Percentiles rank a stretch among this genome's conserved stretches.
These are phyloP conservation scores for Narcine bancroftii DNA, from an alignment of 2,113 vertebrate genomes.

Conservation along the genomic window DNA sequence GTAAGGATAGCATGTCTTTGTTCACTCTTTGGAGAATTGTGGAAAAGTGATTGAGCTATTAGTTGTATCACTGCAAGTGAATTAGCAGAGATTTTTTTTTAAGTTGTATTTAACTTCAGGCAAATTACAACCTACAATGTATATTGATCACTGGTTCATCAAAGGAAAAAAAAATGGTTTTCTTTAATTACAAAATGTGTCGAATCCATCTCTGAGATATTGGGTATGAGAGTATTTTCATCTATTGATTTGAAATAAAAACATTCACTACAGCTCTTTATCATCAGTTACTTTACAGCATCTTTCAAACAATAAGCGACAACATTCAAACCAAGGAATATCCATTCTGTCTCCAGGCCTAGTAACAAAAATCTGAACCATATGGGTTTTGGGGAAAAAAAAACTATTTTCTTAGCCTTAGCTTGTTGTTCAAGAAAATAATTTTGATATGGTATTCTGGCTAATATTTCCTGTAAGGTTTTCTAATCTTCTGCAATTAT, in stretches of 20 bases:
- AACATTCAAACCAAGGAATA: neutral
- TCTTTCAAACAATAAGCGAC: neutral
- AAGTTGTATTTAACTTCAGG: neutral
- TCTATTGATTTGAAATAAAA: neutral
- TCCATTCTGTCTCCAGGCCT: neutral
- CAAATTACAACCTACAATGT: neutral
- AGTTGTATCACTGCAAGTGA: neutral
- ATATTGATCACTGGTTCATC: neutral
- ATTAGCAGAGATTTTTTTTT: neutral
- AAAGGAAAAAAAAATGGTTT: neutral
- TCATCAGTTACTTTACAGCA: neutral
- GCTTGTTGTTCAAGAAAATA: neutral
- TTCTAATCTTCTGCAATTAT: neutral
- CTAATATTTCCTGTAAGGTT: neutral
- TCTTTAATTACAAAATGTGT: neutral
- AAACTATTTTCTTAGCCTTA: neutral
- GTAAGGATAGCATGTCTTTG: conserved; percentile 18
- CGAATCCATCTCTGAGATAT: neutral
- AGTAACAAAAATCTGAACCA: neutral
- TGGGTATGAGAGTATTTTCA: neutral
- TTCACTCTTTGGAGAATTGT: conserved; percentile 7
- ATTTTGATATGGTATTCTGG: neutral
- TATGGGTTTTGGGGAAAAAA: neutral
- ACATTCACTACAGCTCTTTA: too few species aligned
- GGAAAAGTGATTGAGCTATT: neutral